Percentiles rank a stretch among this genome's conserved stretches.
phyloP scores from a whole-genome alignment of 2,797 vertebrate genomes.

The Vireo griseus region DNA sequence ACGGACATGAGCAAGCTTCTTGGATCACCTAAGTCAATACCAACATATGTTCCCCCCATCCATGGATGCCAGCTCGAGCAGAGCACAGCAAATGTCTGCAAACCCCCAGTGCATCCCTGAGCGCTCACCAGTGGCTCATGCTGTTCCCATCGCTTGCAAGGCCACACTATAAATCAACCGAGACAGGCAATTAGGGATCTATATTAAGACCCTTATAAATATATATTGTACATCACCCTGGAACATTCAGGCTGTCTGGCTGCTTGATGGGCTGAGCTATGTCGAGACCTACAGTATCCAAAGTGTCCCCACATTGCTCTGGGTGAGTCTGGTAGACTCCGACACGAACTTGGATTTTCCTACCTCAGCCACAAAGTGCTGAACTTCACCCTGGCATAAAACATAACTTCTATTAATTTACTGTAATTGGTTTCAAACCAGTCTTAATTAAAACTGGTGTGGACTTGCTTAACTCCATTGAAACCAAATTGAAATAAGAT shows the following conservation, averaged over 20 bases:
- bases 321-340: not conserved
- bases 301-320: not conserved
- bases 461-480: slow-evolving; percentile 19
- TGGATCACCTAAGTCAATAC: not conserved
- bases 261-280: not conserved
- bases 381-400: not conserved
- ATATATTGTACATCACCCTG: slow-evolving; percentile 31
- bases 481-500: slow-evolving; percentile 2
- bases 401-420: not conserved
- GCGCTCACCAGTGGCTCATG: fast-evolving
- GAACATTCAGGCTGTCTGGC: not conserved
- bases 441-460: slow-evolving; percentile 34
- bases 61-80: fast-evolving
- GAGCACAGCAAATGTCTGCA: fast-evolving
- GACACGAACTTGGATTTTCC: not conserved
- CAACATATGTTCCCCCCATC: not conserved
- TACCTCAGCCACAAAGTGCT: not conserved
- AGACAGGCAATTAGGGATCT: slow-evolving; percentile 54
- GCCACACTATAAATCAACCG: not conserved
- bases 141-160: not conserved
- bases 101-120: not conserved
- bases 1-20: fast-evolving
- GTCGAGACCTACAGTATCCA: not conserved
- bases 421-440: slow-evolving; percentile 14
- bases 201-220: slow-evolving; percentile 61